phyloP scores from a whole-genome alignment of 2,888 invertebrate species.

The Caenorhabditis doughertyi region DNA sequence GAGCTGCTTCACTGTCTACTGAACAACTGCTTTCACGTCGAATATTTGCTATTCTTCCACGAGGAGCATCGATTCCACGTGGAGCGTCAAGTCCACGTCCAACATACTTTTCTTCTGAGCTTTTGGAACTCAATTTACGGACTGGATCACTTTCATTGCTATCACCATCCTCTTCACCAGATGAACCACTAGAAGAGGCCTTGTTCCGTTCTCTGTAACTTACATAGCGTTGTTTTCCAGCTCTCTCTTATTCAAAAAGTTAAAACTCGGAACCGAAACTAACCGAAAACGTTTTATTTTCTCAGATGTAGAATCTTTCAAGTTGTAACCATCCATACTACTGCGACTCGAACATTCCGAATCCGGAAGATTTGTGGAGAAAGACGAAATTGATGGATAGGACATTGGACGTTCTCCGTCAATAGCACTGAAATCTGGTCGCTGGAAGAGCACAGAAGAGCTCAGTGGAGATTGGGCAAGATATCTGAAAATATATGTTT shows the following conservation, averaged over 20 bases:
- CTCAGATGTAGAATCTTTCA: slow-evolving; percentile 54
- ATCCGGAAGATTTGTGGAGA: slow-evolving; percentile 62
- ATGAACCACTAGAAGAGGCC: slow-evolving; percentile 26
- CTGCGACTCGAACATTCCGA: slow-evolving; percentile 71
- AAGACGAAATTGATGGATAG: slow-evolving; percentile 33
- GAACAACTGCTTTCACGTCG: slow-evolving; percentile 80
- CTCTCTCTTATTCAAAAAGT: too few species aligned
- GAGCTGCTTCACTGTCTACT: slow-evolving; percentile 73
- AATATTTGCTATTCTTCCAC: slow-evolving; percentile 78
- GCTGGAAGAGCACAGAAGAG: slow-evolving; percentile 47
- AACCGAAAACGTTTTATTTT: slow-evolving; percentile 52
- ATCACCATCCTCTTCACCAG: slow-evolving; percentile 32
- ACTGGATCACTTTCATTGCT: slow-evolving; percentile 20
- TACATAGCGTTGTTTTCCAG: neutral
- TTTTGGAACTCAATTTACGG: slow-evolving; percentile 41
- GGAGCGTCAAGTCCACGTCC: slow-evolving; percentile 58
- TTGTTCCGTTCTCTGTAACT: slow-evolving; percentile 26
- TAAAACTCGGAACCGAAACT: neutral
- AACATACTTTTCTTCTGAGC: slow-evolving; percentile 52
- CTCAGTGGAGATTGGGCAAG: slow-evolving; percentile 64
- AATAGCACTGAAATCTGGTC: slow-evolving; percentile 58
- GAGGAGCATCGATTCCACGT: slow-evolving; percentile 67
- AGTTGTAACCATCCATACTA: slow-evolving; percentile 66
- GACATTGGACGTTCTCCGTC: slow-evolving; percentile 41
- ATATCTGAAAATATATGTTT: slow-evolving; percentile 40